Evolutionary conservation across 2,888 invertebrate species (phyloP), one percentile per base, ranked within the genome.

Genomic region (Mesochorus sp.): DNA sequence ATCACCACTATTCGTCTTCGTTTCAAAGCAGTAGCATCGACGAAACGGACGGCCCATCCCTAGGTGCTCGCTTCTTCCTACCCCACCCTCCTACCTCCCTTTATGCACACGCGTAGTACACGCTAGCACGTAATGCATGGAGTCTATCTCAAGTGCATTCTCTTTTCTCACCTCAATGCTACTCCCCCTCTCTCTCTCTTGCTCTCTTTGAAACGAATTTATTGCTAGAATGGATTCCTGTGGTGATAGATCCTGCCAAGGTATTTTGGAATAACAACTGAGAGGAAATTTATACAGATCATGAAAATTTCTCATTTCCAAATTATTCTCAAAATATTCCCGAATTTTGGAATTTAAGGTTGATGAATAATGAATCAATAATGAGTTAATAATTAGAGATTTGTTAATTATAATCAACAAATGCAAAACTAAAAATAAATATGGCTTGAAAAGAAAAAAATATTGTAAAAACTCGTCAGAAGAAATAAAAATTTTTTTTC

Each of bases 1-100:
- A 83, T 84, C 82, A 80, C 83, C 72, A 62, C 80, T 80, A 85
- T 83, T 83, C 81, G 81, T 83, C 82, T 81, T 81, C 80, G 80
- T 83, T 82, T 57, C 62, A 55, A 51, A 53, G 51, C 51, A 12
- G 31, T 19, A 47, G 55, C 76, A 77, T 80, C 79, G 76, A 81
- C 71, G 81, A 79, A 80, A 80, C 79, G 78, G 72, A 80, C 73
- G 79, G 47, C 10, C 31, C 42, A 24, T 31, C 10, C 37, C 42
- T n/a, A 12, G 14, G 4, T 21, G 31, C 28, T 14, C 28, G 6
- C 1, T 53, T 14, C n/a, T 59, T 37, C 26, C 10, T 28, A 14
- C 49, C 14, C 6, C 57, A 19, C 14, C 19, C 24, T 57, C 14
- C 6, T 64, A 19, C 14, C 19, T 31, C 39, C 57, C 21, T 14